phyloP scores from a whole-genome alignment of 2,797 vertebrate genomes.

The Lacerta agilis region DNA sequence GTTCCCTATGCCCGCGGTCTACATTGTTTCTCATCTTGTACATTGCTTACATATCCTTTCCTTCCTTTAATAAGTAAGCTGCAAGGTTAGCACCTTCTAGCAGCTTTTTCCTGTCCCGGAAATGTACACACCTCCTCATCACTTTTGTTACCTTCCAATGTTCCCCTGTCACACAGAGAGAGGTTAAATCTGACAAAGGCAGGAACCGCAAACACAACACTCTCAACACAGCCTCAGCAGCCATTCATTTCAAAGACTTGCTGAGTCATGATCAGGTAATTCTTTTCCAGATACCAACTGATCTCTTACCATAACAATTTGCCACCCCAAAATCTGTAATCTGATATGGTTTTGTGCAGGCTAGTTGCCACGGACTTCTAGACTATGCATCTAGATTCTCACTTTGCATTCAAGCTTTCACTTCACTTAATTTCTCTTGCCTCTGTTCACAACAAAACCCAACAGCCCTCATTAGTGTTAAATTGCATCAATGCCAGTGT shows the following conservation, averaged over 20 bases:
- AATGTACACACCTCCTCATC: background rate
- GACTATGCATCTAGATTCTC: background rate
- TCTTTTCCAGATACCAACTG: background rate
- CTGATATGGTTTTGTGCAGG: background rate
- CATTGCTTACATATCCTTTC: background rate
- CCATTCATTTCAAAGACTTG: background rate
- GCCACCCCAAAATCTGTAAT: background rate
- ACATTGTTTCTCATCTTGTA: background rate
- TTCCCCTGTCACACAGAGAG: background rate
- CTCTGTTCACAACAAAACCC: background rate
- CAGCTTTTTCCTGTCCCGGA: background rate
- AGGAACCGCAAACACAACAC: background rate
- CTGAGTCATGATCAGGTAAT: background rate
- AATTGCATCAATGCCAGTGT: constrained; percentile 15
- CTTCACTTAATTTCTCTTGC: background rate
- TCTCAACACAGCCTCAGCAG: background rate
- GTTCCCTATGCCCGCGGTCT: background rate
- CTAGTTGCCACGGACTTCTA: background rate
- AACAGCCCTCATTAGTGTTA: background rate
- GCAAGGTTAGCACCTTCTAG: background rate
- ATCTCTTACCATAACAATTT: background rate
- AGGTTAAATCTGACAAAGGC: background rate
- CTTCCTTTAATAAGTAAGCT: background rate
- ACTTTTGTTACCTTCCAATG: background rate
- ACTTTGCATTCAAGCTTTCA: background rate